These are phyloP conservation scores for Amphipyra tragopoginis DNA, from an alignment of 2,888 invertebrate species.

Conservation along the genomic window DNA sequence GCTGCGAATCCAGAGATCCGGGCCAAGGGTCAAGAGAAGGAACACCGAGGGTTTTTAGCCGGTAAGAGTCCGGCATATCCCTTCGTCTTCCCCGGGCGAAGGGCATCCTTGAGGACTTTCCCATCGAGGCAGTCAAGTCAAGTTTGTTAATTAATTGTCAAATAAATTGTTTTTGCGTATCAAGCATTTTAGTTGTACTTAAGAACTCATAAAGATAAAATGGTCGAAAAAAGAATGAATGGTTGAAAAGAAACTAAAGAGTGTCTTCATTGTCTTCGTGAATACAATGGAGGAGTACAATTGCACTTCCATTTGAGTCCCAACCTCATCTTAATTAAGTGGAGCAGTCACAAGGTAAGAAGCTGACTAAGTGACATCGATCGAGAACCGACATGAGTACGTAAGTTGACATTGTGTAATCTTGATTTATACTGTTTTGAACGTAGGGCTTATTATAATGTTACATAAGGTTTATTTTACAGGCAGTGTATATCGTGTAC, in stretches of 20 bases:
- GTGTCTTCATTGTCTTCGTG: slow-evolving; percentile 16
- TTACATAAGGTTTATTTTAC: background rate
- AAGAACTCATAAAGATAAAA: slow-evolving; percentile 8
- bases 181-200: background rate
- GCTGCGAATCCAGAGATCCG: no score
- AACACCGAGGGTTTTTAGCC: no score
- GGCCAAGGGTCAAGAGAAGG: no score
- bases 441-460: background rate
- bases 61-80: no score
- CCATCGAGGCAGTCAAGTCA: no score
- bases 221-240: slow-evolving; percentile 5
- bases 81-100: no score
- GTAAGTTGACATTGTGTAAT: background rate
- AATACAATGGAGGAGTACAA: slow-evolving; percentile 25
- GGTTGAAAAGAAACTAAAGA: slow-evolving; percentile 19
- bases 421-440: background rate
- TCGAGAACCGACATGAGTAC: slow-evolving; percentile 13
- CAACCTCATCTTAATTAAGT: slow-evolving; percentile 40
- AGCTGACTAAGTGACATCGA: slow-evolving; percentile 27
- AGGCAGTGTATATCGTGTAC: background rate
- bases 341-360: slow-evolving; percentile 20
- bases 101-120: no score
- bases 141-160: no score
- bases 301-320: slow-evolving; percentile 19
- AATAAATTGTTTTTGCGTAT: background rate